phyloP scores from a whole-genome alignment of 2,888 invertebrate genomes.

The Creontiades dilutus region DNA sequence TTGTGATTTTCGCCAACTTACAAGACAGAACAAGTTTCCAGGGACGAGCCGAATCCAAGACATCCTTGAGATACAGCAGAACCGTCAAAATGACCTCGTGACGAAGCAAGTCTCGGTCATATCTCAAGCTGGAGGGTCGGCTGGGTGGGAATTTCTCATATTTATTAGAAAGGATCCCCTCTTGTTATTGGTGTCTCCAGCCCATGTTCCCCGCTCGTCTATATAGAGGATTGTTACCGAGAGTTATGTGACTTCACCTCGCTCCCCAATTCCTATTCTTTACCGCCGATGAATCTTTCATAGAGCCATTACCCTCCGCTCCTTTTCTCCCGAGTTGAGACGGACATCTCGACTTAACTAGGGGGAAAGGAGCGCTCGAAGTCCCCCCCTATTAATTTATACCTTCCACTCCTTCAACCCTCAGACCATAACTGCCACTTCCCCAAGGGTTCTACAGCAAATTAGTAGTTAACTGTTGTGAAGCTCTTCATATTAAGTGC shows the following conservation, averaged over 20 bases:
- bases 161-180: slow-evolving; percentile 67
- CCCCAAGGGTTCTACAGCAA: slow-evolving; percentile 41
- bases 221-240: slow-evolving; percentile 70
- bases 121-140: slow-evolving; percentile 40
- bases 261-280: slow-evolving; percentile 42
- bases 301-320: slow-evolving; percentile 69
- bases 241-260: slow-evolving; percentile 67
- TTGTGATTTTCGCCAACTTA: too few species aligned
- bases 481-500: slow-evolving; percentile 46
- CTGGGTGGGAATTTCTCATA: slow-evolving; percentile 47
- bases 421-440: slow-evolving; percentile 22
- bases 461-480: slow-evolving; percentile 56
- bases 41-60: neutral
- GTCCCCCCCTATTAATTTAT: slow-evolving; percentile 55
- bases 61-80: slow-evolving; percentile 13
- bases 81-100: neutral
- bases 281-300: slow-evolving; percentile 71
- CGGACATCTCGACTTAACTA: slow-evolving; percentile 46
- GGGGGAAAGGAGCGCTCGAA: neutral
- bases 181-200: slow-evolving; percentile 72
- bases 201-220: slow-evolving; percentile 29
- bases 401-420: slow-evolving; percentile 37
- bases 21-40: too few species aligned
- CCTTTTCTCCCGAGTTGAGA: slow-evolving; percentile 46
- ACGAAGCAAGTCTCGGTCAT: slow-evolving; percentile 34